Evolutionary conservation across 2,113 vertebrate genomes (phyloP).

Genomic region (Menidia beryllina): DNA sequence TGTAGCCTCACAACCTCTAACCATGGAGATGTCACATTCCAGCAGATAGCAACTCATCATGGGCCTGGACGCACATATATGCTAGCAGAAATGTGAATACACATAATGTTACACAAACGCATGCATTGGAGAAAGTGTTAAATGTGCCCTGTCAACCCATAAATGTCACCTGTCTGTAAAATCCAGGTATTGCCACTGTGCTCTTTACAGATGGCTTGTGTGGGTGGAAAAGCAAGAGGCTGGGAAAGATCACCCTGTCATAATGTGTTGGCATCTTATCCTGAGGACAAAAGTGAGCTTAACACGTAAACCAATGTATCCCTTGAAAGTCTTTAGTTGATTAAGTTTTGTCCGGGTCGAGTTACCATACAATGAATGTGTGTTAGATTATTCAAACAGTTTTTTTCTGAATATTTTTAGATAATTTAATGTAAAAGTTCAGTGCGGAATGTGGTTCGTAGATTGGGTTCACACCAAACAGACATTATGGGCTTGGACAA

Average conservation of each 20-base stretch:
- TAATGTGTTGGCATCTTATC: constrained; percentile 37
- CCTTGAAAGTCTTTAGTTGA: constrained; percentile 11
- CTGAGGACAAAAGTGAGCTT: constrained; percentile 30
- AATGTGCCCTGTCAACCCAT: constrained; percentile 61
- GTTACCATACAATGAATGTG: constrained; percentile 3
- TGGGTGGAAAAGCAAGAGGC: constrained; percentile 55
- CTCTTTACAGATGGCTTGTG: constrained; percentile 58
- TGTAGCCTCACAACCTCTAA: constrained; percentile 59
- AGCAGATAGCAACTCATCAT: constrained; percentile 57
- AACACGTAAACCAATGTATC: constrained; percentile 36
- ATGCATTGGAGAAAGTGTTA: constrained; percentile 42
- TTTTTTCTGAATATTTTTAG: background rate
- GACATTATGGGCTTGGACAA: constrained; percentile 3
- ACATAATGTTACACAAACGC: too few species aligned
- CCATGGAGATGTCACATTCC: constrained; percentile 76
- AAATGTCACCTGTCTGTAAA: constrained; percentile 77
- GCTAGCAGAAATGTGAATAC: constrained; percentile 11
- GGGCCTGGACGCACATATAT: constrained; percentile 22
- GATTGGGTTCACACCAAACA: constrained; percentile 12
- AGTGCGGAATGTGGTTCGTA: background rate
- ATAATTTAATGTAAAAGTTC: background rate
- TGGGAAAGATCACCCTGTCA: constrained; percentile 71
- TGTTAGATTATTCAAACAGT: background rate
- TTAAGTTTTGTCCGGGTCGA: background rate
- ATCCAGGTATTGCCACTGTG: constrained; percentile 45